Evolutionary conservation across 1,140 invertebrate species (phyloP).

Genomic region (Vanessa atalanta): DNA sequence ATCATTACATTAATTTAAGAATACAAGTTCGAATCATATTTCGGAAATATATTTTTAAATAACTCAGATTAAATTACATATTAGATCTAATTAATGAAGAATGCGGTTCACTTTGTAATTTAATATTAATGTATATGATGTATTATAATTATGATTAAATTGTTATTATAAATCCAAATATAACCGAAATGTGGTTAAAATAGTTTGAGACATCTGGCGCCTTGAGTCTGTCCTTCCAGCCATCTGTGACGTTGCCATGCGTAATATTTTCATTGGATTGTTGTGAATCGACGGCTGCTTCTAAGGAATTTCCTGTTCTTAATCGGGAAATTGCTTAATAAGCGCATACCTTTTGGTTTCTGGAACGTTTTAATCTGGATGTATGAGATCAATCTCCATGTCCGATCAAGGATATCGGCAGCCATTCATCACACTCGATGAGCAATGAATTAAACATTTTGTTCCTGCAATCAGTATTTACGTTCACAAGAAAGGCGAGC

Average conservation of each 20-base stretch:
- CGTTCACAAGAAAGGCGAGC: background rate
- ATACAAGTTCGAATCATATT: background rate
- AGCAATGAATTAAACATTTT: constrained; percentile 9
- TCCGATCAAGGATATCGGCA: constrained; percentile 24
- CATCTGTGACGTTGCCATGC: constrained; percentile 48
- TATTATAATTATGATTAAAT: background rate
- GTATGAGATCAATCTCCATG: constrained; percentile 19
- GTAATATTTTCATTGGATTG: constrained; percentile 68
- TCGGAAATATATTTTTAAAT: too few relatives aligned
- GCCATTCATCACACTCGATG: constrained; percentile 6
- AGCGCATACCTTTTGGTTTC: constrained; percentile 45
- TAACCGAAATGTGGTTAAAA: background rate
- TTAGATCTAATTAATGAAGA: background rate
- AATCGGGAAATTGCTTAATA: constrained; percentile 61
- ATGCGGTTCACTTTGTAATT: background rate
- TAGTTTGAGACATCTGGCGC: constrained; percentile 20
- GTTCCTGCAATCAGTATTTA: constrained; percentile 20
- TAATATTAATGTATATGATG: background rate
- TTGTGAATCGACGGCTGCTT: constrained; percentile 58
- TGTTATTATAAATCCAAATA: background rate
- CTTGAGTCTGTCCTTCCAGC: constrained; percentile 42
- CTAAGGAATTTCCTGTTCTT: constrained; percentile 74
- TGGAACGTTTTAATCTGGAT: constrained; percentile 51
- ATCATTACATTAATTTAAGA: background rate
- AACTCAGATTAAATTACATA: too few relatives aligned